Conservation (phyloP, 1,140 invertebrate genomes). For the Eupeodes corollae region DNA sequence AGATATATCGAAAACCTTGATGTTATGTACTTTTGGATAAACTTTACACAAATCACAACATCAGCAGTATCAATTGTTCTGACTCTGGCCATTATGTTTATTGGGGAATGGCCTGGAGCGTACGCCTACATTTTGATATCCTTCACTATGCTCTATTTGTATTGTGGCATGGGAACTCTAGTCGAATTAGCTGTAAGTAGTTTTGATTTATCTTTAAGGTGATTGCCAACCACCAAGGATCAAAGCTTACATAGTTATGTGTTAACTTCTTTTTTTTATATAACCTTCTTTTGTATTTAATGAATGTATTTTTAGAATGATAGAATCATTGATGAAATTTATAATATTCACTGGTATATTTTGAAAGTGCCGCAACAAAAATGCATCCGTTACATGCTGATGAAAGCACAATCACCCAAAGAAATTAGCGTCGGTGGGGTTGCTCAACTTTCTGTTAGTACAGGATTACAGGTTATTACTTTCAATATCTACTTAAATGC, state of each 20-base stretch:
- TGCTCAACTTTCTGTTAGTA: not conserved
- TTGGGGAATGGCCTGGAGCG: not conserved
- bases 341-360: not conserved
- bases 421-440: not conserved
- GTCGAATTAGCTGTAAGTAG: not conserved
- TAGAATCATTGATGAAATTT: not conserved
- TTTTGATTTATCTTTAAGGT: not conserved
- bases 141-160: not conserved
- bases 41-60: not conserved
- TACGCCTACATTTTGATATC: not conserved
- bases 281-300: too few relatives aligned
- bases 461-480: not conserved
- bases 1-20: not conserved
- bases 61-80: not conserved
- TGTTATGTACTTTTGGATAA: not conserved
- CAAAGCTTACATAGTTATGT: too few relatives aligned
- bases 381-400: not conserved
- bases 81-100: not conserved
- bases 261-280: too few relatives aligned
- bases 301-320: not conserved
- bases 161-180: not conserved
- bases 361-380: not conserved
- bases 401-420: not conserved
- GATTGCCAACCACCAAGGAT: too few relatives aligned
- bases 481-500: not conserved